phyloP scores from a whole-genome alignment of 2,797 vertebrate species.

The Artibeus lituratus region DNA sequence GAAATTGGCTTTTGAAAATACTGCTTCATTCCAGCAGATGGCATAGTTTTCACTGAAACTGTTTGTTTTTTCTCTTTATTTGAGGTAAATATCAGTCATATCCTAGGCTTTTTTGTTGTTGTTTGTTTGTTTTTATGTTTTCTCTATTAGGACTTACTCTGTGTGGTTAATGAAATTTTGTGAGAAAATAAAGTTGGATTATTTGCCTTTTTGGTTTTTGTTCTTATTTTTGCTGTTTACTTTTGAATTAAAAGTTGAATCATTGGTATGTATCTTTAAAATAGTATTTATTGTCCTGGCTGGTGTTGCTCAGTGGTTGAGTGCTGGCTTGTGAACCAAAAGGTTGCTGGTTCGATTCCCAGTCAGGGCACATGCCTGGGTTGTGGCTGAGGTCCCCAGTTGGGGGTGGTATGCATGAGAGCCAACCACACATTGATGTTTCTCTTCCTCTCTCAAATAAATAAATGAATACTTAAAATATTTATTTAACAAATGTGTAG shows the following conservation, averaged over 20 bases:
- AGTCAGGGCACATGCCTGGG: too few species aligned
- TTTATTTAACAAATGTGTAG: slow-evolving; percentile 10
- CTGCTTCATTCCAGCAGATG: slow-evolving; percentile 76
- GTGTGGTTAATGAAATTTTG: background rate
- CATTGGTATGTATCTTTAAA: slow-evolving; percentile 7
- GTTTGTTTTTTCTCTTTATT: background rate
- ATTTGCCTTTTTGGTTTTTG: background rate
- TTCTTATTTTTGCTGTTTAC: background rate
- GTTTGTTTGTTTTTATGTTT: too few species aligned
- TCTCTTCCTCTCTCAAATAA: too few species aligned
- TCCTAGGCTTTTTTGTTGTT: background rate
- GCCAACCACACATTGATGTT: too few species aligned
- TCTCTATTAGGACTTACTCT: slow-evolving; percentile 14
- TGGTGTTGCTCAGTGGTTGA: too few species aligned
- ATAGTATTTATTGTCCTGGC: background rate
- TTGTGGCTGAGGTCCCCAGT: too few species aligned
- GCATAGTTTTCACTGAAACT: slow-evolving; percentile 67
- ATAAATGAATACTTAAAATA: background rate
- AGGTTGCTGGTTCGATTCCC: too few species aligned
- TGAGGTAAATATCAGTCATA: background rate
- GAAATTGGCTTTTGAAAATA: slow-evolving; percentile 24
- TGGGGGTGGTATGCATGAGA: too few species aligned
- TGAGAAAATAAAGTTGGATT: background rate
- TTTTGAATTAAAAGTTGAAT: slow-evolving; percentile 44
- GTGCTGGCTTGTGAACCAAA: too few species aligned